These are phyloP conservation scores for Pandion haliaetus DNA, from an alignment of 2,113 vertebrate genomes.

Conservation along the genomic window DNA sequence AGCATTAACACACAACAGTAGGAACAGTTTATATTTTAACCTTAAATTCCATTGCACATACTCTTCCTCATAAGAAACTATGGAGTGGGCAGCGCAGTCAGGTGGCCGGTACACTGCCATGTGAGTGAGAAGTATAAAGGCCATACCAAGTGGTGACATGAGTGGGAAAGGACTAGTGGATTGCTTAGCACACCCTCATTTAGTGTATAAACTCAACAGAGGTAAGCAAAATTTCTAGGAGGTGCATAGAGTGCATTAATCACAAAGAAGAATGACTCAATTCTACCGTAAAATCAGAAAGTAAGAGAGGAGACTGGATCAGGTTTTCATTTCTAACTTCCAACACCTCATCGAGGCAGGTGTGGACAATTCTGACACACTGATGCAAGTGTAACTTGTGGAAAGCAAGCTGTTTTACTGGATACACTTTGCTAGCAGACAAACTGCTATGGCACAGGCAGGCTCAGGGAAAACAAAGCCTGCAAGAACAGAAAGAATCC, in stretches of 20 bases:
- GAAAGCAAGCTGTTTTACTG: neutral
- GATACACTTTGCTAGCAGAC: neutral
- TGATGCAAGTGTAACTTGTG: neutral
- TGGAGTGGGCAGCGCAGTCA: neutral
- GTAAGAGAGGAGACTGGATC: neutral
- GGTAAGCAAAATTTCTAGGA: neutral
- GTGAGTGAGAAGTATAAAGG: neutral
- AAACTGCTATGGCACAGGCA: neutral
- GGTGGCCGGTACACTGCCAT: fast-evolving
- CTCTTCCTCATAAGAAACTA: neutral
- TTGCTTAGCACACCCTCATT: neutral
- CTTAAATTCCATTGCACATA: neutral
- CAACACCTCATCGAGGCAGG: neutral
- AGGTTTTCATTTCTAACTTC: neutral
- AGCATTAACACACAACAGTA: neutral
- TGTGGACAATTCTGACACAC: neutral
- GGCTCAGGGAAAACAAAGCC: neutral
- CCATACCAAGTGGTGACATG: neutral
- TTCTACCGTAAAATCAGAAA: neutral
- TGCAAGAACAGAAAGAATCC: neutral
- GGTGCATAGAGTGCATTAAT: neutral
- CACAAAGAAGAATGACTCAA: neutral
- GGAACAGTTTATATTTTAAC: neutral
- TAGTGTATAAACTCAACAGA: neutral
- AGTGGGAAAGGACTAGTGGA: neutral